A percentile compares a stretch with the other conserved stretches of the same genome.
Evolutionary conservation across 2,113 vertebrate species (phyloP).

Genomic region (Chaetodon auriga): DNA sequence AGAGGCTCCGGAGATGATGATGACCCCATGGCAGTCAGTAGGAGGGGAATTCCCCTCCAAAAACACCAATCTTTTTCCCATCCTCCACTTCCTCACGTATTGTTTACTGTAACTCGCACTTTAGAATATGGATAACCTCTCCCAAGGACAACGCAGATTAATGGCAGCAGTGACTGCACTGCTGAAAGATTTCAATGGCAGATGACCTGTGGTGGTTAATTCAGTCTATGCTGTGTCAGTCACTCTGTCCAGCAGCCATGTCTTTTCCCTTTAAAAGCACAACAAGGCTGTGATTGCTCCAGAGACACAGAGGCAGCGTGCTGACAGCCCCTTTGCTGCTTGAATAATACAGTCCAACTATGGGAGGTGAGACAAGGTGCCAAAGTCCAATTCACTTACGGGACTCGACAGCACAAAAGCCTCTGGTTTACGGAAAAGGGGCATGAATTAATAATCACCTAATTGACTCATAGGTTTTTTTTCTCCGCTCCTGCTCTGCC

Average conservation of each 20-base stretch:
- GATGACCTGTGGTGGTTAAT: conserved; percentile 72
- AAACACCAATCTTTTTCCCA: conserved; percentile 26
- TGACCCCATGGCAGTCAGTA: conserved; percentile 50
- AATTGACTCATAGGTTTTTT: conserved; percentile 91
- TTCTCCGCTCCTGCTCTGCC: conserved; percentile 79
- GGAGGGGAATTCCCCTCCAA: conserved; percentile 44
- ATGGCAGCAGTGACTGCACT: conserved; percentile 67
- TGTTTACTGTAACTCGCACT: conserved; percentile 25
- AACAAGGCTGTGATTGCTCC: conserved; percentile 71
- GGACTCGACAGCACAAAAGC: conserved; percentile 92
- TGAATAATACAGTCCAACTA: conserved; percentile 79
- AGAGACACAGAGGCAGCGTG: conserved; percentile 60
- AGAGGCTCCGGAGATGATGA: conserved; percentile 53
- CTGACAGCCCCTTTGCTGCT: conserved; percentile 73
- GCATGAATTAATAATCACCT: conserved; percentile 99
- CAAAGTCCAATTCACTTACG: conserved; percentile 94
- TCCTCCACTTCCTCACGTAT: conserved; percentile 27
- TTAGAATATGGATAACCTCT: conserved; percentile 51
- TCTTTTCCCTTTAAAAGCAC: conserved; percentile 63
- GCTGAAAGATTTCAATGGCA: conserved; percentile 64
- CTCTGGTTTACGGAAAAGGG: conserved; percentile 95
- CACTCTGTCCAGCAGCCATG: conserved; percentile 66
- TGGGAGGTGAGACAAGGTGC: conserved; percentile 84
- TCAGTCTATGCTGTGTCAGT: conserved; percentile 67
- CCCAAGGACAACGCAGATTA: conserved; percentile 61